Evolutionary conservation across 1,140 invertebrate species (phyloP), one percentile per base, ranked within the genome.

Genomic region (Homalodisca vitripennis): DNA sequence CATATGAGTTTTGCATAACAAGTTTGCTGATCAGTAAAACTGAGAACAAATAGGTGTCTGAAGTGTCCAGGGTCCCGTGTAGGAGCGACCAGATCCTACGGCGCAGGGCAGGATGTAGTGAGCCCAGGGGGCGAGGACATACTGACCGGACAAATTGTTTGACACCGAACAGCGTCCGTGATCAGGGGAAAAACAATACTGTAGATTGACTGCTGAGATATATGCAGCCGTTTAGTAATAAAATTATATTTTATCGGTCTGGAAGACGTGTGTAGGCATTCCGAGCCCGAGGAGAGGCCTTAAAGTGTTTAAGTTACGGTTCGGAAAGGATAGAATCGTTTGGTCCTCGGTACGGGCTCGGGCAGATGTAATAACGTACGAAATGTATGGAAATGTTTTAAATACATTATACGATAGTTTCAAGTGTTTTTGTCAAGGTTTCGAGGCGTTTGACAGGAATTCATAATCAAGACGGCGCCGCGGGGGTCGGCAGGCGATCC

Each of bases 341-440:
- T 29, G 55, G 27, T 24, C 51, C 17, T n/a, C 10, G 10, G 62
- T 41, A 64, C 63, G 32, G 41, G 3, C 55, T 10, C 55, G 22
- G 26, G 34, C 3, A 26, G 34, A 24, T 24, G 41, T 31, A 66
- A 66, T 66, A 66, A 66, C 47, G 22, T 66, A 66, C 34, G 41
- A 66, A 66, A 66, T 66, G 63, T 66, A 66, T 66, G 63, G 63
- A 66, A 66, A 66, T 66, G 63, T 66, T 41, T 41, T 31, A 46
- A 66, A 66, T 66, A 26, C 63, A 31, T 66, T 66, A 47, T 66
- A 66, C 27, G 41, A 66, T 66, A 66, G 63, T 66, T 66, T 66
- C 41, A 27, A 46, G 63, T 46, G 63, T 66, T 66, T 64, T 66
- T 41, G 32, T 46, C 41, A 41, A 46, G 34, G 22, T n/a, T 41